Conservation (phyloP, 1,140 invertebrate species). For the Metaphire vulgaris region DNA sequence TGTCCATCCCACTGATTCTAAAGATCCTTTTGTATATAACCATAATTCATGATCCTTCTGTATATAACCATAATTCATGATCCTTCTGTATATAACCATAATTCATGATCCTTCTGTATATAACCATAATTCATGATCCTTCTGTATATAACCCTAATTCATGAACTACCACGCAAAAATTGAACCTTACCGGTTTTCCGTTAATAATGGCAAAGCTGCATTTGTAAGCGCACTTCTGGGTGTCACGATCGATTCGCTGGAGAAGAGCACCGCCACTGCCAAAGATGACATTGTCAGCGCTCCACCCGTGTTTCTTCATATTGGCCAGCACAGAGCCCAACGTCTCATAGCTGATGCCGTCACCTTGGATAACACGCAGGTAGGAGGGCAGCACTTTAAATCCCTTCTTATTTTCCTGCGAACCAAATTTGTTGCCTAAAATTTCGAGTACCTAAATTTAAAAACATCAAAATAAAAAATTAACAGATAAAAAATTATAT, state of each 20-base stretch:
- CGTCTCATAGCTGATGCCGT: conserved; percentile 53
- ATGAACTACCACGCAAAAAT: no score
- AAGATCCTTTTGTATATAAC: no score
- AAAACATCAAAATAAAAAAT: neutral
- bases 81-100: no score
- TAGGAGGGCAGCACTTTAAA: conserved; percentile 53
- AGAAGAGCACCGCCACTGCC: conserved; percentile 56
- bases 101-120: no score
- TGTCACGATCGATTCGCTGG: conserved; percentile 55
- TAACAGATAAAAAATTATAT: no score
- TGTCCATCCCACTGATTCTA: no score
- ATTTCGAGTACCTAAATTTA: conserved; percentile 52
- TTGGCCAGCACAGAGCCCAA: conserved; percentile 41
- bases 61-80: no score
- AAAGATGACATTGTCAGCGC: conserved; percentile 53
- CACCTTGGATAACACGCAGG: conserved; percentile 55
- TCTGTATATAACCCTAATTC: no score
- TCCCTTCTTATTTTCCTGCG: conserved; percentile 50
- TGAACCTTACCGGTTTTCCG: conserved; percentile 51
- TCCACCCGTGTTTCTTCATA: conserved; percentile 51
- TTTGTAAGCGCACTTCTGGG: conserved; percentile 57
- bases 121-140: no score
- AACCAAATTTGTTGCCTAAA: conserved; percentile 51
- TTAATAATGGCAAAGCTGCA: conserved; percentile 53
- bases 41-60: no score